Conservation (phyloP, 2,113 vertebrate genomes). For the Rynchops niger region DNA sequence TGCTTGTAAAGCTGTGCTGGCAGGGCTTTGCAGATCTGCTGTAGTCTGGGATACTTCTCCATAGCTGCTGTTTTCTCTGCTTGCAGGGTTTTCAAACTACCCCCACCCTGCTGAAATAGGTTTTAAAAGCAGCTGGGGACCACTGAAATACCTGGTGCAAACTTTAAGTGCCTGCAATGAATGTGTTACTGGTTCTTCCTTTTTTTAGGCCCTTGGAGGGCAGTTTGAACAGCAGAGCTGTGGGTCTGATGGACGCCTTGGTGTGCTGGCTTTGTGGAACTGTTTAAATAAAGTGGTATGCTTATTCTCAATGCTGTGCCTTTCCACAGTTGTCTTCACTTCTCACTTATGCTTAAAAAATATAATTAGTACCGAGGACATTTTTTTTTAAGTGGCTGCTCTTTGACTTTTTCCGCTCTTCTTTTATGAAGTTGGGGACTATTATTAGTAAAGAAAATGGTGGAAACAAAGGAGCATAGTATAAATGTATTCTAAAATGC, state of each 20-base stretch:
- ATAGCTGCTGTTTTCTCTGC: not conserved
- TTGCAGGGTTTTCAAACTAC: not conserved
- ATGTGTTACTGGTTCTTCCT: not conserved
- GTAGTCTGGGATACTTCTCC: not conserved
- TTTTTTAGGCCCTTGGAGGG: not conserved
- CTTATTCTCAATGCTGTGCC: not conserved
- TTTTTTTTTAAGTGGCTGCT: not conserved
- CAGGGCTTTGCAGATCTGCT: not conserved
- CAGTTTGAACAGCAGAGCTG: not conserved
- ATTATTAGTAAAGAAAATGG: not conserved
- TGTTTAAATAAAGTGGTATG: not conserved
- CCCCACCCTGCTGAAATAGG: not conserved
- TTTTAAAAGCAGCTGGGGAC: not conserved
- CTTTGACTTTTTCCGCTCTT: not conserved
- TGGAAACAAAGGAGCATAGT: not conserved
- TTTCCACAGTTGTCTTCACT: not conserved
- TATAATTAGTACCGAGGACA: not conserved
- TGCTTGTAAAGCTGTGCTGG: rapidly evolving
- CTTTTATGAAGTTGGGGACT: not conserved
- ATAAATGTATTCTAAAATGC: not conserved
- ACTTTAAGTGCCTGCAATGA: not conserved
- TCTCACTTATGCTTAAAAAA: not conserved
- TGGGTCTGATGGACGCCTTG: not conserved
- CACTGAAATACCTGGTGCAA: not conserved
- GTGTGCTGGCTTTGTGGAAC: not conserved